These are phyloP conservation scores for Leptinotarsa defecta DNA, from an alignment of 1,140 invertebrate genomes.

Conservation along the genomic window DNA sequence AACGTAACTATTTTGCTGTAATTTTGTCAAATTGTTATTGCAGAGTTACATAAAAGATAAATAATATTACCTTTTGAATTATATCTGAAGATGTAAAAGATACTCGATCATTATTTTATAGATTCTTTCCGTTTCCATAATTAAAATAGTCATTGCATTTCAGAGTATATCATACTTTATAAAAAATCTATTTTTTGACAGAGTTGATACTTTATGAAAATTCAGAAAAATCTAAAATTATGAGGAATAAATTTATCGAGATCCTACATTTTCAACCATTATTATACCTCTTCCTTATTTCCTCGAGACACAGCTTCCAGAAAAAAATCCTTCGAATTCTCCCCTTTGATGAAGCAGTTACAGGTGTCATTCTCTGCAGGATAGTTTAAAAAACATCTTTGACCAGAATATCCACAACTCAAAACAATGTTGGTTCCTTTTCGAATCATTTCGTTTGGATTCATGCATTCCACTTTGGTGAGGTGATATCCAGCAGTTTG, in stretches of 20 bases:
- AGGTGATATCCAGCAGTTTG: constrained; percentile 7
- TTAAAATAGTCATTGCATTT: too few species aligned
- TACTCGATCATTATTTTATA: too few species aligned
- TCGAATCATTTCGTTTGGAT: not conserved
- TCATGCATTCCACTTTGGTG: not conserved
- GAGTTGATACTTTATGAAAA: too few species aligned
- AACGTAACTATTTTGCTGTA: too few species aligned
- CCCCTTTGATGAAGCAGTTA: not conserved
- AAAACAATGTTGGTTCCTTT: not conserved
- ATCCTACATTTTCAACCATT: too few species aligned
- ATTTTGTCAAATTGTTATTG: too few species aligned
- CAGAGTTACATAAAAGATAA: too few species aligned
- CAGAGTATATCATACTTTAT: not conserved
- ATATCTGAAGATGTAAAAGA: too few species aligned
- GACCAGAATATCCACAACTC: constrained; percentile 1
- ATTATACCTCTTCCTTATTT: not conserved
- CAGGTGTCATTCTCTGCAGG: not conserved
- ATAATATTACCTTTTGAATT: too few species aligned
- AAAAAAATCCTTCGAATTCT: not conserved
- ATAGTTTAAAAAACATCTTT: not conserved
- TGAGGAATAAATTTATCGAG: too few species aligned
- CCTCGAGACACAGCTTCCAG: constrained; percentile 6
- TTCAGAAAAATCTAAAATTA: too few species aligned
- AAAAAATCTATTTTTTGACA: not conserved
- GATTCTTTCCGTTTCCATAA: too few species aligned